Conservation (phyloP, 1,140 invertebrate genomes). For the Diorhabda elongata region DNA sequence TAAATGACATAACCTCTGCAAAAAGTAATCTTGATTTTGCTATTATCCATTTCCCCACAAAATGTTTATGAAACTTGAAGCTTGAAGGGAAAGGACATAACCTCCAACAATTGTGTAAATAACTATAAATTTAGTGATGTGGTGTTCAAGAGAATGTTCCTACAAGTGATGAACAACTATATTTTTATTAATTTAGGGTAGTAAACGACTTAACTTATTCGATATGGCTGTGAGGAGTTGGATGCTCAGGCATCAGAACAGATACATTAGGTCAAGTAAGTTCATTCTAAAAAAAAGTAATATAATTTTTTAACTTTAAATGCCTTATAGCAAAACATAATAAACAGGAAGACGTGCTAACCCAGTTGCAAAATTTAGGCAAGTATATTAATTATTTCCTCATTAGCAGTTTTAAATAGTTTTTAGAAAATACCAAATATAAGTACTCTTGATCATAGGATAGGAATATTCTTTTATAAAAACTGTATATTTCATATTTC, state of each 20-base stretch:
- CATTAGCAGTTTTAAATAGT: not conserved
- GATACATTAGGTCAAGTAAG: conserved; percentile 26
- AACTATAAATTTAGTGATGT: conserved; percentile 13
- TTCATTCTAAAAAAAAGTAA: conserved; percentile 14
- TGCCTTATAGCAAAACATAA: conserved; percentile 25
- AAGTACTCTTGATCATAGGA: too few species aligned
- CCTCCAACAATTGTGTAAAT: conserved; percentile 14
- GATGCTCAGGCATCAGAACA: conserved; percentile 26
- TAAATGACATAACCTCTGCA: not conserved
- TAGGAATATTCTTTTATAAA: too few species aligned
- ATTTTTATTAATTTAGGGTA: conserved; percentile 17
- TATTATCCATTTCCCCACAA: conserved; percentile 7
- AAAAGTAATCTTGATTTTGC: conserved; percentile 6
- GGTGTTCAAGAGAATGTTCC: conserved; percentile 19
- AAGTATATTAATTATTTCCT: conserved; percentile 17
- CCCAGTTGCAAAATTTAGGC: conserved; percentile 23
- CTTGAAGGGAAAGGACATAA: conserved; percentile 5
- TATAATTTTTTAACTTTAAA: not conserved
- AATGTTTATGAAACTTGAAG: conserved; percentile 7
- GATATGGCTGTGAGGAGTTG: conserved; percentile 31
- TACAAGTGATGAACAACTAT: conserved; percentile 17
- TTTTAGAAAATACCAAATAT: conserved; percentile 5
- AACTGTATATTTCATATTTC: too few species aligned
- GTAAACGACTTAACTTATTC: conserved; percentile 11
- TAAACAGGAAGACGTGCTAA: conserved; percentile 29